These are phyloP conservation scores for Listrodromus nycthemerus DNA, from an alignment of 2,888 invertebrate species.

Conservation along the genomic window DNA sequence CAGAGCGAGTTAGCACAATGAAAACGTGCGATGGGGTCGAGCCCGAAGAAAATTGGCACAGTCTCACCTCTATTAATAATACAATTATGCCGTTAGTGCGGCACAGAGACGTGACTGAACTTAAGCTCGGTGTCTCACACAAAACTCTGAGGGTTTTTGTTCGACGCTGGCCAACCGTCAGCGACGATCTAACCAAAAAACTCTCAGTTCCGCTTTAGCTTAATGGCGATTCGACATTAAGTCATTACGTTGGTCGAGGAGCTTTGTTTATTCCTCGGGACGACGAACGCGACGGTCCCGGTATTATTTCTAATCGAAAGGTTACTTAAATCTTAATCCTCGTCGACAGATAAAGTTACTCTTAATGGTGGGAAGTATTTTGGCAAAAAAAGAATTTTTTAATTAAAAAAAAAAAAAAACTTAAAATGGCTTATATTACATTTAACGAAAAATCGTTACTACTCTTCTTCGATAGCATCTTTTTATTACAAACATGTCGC, in stretches of 20 bases:
- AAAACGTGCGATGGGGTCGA: conserved; percentile 52
- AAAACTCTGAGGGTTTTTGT: conserved; percentile 31
- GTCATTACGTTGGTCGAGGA: conserved; percentile 2
- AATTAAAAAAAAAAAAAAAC: conserved; percentile 5
- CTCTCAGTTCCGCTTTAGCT: too few species aligned
- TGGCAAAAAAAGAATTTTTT: conserved; percentile 16
- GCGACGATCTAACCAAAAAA: too few species aligned
- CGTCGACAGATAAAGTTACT: conserved; percentile 1
- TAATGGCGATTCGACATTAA: conserved; percentile 40
- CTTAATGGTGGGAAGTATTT: neutral
- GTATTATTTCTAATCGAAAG: neutral
- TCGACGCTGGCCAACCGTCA: too few species aligned
- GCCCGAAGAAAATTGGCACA: conserved; percentile 63
- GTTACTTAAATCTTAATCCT: conserved; percentile 3
- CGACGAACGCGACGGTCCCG: neutral
- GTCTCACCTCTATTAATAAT: conserved; percentile 59
- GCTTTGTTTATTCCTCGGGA: conserved; percentile 1
- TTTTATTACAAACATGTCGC: conserved; percentile 41
- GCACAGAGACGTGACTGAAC: conserved; percentile 52
- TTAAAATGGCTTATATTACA: conserved; percentile 19
- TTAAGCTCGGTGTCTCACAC: conserved; percentile 37
- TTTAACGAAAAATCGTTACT: conserved; percentile 44
- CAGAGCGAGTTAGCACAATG: conserved; percentile 38
- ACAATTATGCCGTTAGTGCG: conserved; percentile 52
- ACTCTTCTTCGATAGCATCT: conserved; percentile 44